A percentile compares a stretch with the other conserved stretches of the same genome.
phyloP scores from a whole-genome alignment of 2,113 vertebrate genomes.

The Actinemys pallida region DNA sequence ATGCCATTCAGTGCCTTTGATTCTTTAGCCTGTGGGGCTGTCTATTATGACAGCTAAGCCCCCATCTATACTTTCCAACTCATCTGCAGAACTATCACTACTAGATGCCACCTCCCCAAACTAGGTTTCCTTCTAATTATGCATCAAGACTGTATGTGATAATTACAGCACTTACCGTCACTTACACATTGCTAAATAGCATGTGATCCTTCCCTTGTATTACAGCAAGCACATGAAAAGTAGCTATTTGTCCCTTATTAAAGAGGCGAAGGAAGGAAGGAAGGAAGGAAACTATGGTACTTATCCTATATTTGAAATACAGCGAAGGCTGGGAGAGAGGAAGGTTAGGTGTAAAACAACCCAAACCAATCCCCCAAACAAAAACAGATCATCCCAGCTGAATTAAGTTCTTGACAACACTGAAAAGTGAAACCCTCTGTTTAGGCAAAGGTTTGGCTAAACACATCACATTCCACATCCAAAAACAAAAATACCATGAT shows the following conservation, averaged over 20 bases:
- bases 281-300: not conserved
- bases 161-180: not conserved
- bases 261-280: not conserved
- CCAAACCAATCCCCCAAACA: not conserved
- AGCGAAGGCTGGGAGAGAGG: not conserved
- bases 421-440: not conserved
- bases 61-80: not conserved
- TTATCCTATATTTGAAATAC: not conserved
- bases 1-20: not conserved
- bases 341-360: not conserved
- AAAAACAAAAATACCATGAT: not conserved
- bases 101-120: not conserved
- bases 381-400: not conserved
- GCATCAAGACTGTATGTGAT: constrained; percentile 5
- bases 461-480: not conserved
- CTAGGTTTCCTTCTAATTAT: not conserved
- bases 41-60: not conserved
- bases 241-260: not conserved
- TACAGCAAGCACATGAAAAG: not conserved
- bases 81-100: not conserved
- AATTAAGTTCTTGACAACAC: not conserved
- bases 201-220: not conserved
- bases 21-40: not conserved
- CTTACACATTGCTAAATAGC: accelerated
- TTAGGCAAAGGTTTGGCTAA: not conserved